A percentile compares a stretch with the other conserved stretches of the same genome.
These are phyloP conservation scores for Achatina immaculata DNA, from an alignment of 1,140 invertebrate genomes.

Conservation along the genomic window DNA sequence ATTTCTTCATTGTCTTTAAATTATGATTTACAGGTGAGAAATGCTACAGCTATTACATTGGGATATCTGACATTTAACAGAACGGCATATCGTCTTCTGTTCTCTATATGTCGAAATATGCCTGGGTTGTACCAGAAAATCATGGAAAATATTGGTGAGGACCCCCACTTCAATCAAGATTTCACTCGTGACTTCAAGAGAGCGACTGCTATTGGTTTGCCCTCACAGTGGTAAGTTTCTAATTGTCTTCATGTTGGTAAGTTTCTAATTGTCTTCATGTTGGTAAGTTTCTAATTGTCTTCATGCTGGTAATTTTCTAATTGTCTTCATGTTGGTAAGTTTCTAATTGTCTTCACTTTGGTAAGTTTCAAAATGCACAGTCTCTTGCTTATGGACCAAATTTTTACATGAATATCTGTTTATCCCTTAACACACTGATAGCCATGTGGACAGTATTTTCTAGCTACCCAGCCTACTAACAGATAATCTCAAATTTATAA, in stretches of 20 bases:
- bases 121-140: conserved; percentile 66
- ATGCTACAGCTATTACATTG: conserved; percentile 65
- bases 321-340: neutral
- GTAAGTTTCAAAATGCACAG: no score
- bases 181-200: conserved; percentile 69
- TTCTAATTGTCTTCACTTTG: no score
- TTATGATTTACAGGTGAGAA: conserved; percentile 57
- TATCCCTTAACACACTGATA: no score
- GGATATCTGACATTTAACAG: conserved; percentile 71
- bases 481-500: no score
- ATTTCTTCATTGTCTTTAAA: no score
- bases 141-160: conserved; percentile 65
- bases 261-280: conserved; percentile 4
- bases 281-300: conserved; percentile 12
- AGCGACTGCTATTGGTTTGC: conserved; percentile 67
- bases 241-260: neutral
- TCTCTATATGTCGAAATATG: conserved; percentile 67
- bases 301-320: neutral
- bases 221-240: conserved; percentile 64
- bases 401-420: no score
- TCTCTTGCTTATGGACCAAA: no score
- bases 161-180: conserved; percentile 66
- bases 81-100: conserved; percentile 65
- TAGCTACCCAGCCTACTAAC: no score
- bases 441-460: no score